Percentiles rank a stretch among this genome's conserved stretches.
phyloP scores from a whole-genome alignment of 2,113 vertebrate species.

The Cercocebus atys region DNA sequence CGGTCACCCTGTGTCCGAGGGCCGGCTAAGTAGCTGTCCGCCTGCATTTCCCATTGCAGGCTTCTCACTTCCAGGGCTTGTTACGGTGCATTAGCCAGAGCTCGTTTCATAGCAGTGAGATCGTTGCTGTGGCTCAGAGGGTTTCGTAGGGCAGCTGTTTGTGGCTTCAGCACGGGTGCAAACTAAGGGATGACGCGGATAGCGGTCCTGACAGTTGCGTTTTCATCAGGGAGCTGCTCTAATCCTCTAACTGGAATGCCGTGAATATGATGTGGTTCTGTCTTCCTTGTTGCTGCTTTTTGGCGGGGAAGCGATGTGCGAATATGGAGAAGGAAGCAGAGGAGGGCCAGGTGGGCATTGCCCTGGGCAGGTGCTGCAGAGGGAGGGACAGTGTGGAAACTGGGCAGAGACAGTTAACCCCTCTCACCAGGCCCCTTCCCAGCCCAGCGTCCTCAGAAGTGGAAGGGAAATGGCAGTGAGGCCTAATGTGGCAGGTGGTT shows the following conservation, averaged over 20 bases:
- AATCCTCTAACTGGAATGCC: no score
- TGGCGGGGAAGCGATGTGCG: neutral
- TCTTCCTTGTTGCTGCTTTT: neutral
- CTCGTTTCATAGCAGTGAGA: neutral
- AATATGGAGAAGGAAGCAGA: neutral
- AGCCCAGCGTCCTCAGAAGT: neutral
- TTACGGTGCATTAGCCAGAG: neutral
- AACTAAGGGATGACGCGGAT: neutral
- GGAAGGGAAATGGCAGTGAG: neutral
- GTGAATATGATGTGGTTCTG: neutral
- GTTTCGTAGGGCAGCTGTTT: neutral
- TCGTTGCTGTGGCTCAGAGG: rapidly evolving
- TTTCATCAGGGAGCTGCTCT: neutral
- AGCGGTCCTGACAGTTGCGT: neutral
- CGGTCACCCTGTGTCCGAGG: neutral
- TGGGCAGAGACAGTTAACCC: neutral
- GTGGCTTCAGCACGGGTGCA: neutral
- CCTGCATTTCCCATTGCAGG: neutral
- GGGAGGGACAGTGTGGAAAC: neutral
- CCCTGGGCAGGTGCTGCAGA: neutral
- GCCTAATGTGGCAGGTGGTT: neutral
- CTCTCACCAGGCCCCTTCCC: neutral
- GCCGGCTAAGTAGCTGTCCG: neutral
- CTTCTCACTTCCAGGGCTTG: neutral
- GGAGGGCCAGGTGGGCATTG: neutral